These are phyloP conservation scores for Pteronotus mesoamericanus DNA, from an alignment of 2,797 vertebrate genomes.

Conservation along the genomic window DNA sequence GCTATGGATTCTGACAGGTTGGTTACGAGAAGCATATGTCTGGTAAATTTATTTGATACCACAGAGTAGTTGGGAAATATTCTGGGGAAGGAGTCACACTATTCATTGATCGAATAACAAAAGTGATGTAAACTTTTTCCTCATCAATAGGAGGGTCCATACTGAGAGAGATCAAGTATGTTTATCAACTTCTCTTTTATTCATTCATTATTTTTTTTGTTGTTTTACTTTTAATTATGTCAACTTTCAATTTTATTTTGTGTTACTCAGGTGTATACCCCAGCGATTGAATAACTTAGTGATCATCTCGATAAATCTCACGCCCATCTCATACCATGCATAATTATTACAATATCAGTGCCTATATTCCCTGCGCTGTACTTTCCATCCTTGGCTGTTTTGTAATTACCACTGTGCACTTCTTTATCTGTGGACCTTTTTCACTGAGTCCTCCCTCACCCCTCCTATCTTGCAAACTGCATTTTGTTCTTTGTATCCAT, in stretches of 20 bases:
- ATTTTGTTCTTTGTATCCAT: not conserved
- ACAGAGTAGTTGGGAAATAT: not conserved
- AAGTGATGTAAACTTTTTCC: not conserved
- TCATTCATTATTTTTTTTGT: not conserved
- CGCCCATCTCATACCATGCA: not conserved
- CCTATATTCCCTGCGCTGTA: not conserved
- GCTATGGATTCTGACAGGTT: not conserved
- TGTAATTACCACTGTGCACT: not conserved
- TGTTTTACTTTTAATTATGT: not conserved
- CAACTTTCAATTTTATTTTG: not conserved
- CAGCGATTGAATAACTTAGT: not conserved
- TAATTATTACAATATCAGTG: not conserved
- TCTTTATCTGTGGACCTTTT: not conserved
- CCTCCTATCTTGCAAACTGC: not conserved
- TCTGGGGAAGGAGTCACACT: not conserved
- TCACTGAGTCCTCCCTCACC: not conserved
- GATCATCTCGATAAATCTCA: not conserved
- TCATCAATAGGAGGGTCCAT: not conserved
- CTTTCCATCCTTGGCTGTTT: not conserved
- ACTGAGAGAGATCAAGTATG: not conserved
- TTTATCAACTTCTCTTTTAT: not conserved
- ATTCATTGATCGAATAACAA: not conserved
- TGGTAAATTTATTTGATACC: not conserved
- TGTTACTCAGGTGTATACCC: not conserved
- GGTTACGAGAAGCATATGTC: not conserved